phyloP scores from a whole-genome alignment of 2,797 vertebrate species.

The Miichthys miiuy region DNA sequence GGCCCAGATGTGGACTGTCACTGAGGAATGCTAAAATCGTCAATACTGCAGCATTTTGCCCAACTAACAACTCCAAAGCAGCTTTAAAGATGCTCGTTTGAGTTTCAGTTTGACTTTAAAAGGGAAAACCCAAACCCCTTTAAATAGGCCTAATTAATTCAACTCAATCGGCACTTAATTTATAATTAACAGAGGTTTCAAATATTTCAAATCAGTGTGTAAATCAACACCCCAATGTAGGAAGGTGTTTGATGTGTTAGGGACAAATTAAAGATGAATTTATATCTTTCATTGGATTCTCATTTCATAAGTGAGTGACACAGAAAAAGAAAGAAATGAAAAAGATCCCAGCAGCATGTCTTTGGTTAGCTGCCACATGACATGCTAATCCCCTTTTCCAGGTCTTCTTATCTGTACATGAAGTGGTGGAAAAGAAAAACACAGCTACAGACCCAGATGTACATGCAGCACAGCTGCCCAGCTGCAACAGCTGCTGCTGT shows the following conservation, averaged over 20 bases:
- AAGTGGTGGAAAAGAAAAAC: conserved; percentile 5
- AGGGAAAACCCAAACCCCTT: not conserved
- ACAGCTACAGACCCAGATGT: conserved; percentile 1
- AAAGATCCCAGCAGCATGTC: not conserved
- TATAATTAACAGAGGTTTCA: not conserved
- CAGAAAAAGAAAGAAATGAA: not conserved
- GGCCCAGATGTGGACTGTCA: not conserved
- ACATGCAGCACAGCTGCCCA: not conserved
- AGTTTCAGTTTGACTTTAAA: not conserved
- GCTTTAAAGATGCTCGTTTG: not conserved
- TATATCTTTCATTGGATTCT: not conserved
- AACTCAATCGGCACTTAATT: not conserved
- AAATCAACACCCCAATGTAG: not conserved
- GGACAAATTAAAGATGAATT: not conserved
- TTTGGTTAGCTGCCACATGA: not conserved
- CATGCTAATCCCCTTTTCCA: conserved; percentile 12
- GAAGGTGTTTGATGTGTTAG: not conserved
- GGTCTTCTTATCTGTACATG: not conserved
- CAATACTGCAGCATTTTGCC: not conserved
- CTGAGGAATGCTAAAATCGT: not conserved
- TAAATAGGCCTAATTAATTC: not conserved
- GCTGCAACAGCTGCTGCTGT: not conserved
- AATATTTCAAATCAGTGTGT: not conserved
- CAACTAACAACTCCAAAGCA: not conserved
- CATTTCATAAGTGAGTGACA: not conserved